Evolutionary conservation across 2,797 vertebrate genomes (phyloP).

Genomic region (Vireo griseus): DNA sequence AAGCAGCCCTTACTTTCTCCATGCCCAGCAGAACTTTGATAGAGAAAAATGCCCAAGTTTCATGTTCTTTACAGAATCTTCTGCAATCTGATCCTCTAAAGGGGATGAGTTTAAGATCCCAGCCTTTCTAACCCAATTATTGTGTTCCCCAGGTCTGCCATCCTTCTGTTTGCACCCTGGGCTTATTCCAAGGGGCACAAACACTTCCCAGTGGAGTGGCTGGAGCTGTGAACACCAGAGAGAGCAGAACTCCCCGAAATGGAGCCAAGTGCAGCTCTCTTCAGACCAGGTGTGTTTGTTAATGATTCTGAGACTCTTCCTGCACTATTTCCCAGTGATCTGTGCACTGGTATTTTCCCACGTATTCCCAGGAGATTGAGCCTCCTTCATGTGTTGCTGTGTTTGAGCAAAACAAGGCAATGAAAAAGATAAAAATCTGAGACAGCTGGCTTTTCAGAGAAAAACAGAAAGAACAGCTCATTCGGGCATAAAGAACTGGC

Average conservation of each 20-base stretch:
- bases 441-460: neutral
- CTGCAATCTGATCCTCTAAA: neutral
- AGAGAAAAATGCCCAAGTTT: neutral
- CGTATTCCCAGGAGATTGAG: neutral
- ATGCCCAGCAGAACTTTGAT: neutral
- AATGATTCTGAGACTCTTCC: neutral
- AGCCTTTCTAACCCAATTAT: neutral
- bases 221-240: neutral
- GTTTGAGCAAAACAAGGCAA: neutral
- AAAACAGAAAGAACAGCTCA: neutral
- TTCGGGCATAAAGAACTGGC: neutral
- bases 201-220: neutral
- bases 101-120: neutral
- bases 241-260: neutral
- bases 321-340: neutral
- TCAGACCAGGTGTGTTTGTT: neutral
- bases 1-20: neutral
- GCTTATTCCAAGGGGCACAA: neutral
- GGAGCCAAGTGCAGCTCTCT: neutral
- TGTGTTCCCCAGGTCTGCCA: neutral
- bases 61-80: neutral
- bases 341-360: neutral
- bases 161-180: neutral
- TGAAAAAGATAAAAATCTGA: conserved; percentile 22
- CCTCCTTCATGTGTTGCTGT: neutral